Percentiles rank a stretch among this genome's conserved stretches.
phyloP scores from a whole-genome alignment of 2,888 invertebrate genomes.

The Orchesella flavescens region DNA sequence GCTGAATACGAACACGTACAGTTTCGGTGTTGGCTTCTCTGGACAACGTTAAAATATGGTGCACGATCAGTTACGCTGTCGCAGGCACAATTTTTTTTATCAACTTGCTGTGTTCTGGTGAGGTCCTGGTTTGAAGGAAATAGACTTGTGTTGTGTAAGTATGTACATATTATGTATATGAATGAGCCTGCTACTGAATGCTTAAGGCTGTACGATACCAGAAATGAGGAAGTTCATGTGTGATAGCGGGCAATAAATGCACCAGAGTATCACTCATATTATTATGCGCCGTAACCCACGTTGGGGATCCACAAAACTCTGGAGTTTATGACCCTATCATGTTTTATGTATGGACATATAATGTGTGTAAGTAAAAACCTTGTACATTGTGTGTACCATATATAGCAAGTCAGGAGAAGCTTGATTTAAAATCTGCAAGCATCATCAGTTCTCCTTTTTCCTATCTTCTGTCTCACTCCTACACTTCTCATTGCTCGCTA shows the following conservation, averaged over 20 bases:
- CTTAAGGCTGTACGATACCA: slow-evolving; percentile 30
- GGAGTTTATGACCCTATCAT: slow-evolving; percentile 40
- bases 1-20: too few relatives aligned
- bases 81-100: too few relatives aligned
- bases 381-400: too few relatives aligned
- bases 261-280: background rate
- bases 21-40: too few relatives aligned
- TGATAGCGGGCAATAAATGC: slow-evolving; percentile 24
- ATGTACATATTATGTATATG: background rate
- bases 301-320: slow-evolving; percentile 40
- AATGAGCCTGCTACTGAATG: background rate
- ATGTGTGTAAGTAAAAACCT: background rate
- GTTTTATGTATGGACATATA: slow-evolving; percentile 2
- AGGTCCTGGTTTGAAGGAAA: slow-evolving; percentile 16
- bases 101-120: slow-evolving; percentile 2
- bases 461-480: background rate
- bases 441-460: slow-evolving; percentile 33
- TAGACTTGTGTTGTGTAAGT: background rate
- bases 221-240: slow-evolving; percentile 19
- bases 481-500: background rate
- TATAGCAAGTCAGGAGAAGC: too few relatives aligned
- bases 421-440: slow-evolving; percentile 29
- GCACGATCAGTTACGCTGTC: too few relatives aligned
- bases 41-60: too few relatives aligned
- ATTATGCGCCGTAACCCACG: background rate